Evolutionary conservation across 2,888 invertebrate genomes (phyloP), one percentile per base, ranked within the genome.

Genomic region (Rhimphoctona megacephalus): DNA sequence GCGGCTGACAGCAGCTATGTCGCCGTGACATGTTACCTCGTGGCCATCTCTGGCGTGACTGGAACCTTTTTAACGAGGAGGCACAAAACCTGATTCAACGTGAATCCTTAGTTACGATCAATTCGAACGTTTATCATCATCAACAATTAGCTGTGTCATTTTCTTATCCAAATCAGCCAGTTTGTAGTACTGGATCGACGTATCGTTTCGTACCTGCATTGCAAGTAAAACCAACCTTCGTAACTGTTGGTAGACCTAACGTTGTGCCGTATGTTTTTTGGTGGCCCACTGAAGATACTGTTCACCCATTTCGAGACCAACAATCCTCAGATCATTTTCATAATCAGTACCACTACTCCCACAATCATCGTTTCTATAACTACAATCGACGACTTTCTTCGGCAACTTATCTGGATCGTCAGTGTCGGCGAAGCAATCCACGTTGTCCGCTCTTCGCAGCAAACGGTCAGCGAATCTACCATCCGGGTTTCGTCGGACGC

Each of bases 1-100:
- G 70, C 36, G 84, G 82, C 81, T 84, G 80, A 86, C 69, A 81
- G 78, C 89, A 89, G 91, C 87, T 89, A 93, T 93, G 93, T 92
- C 91, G 89, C 90, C 92, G 93, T 93, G 93, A 94, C 92, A 94
- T 94, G 94, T 93, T 93, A 91, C 92, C 92, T 84, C 92, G 92
- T 90, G 92, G 92, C 89, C 91, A 90, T 89, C 89, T 88, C 88
- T 91, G 93, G 92, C 92, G 89, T 90, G 92, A 93, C 89, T 90
- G 90, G 90, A 91, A 91, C 91, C 90, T 91, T 90, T 90, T 90
- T 88, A 79, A 85, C 88, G 90, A 89, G 61, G 91, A 88, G 82
- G 81, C 88, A 61, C 85, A 81, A 33, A 54, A 33, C 39, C 80
- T 49, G 11, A 25, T 78, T 81, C 77, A 61, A 43, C 69, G 81